Evolutionary conservation across 2,797 vertebrate genomes (phyloP).

Genomic region (Pteronotus mesoamericanus): DNA sequence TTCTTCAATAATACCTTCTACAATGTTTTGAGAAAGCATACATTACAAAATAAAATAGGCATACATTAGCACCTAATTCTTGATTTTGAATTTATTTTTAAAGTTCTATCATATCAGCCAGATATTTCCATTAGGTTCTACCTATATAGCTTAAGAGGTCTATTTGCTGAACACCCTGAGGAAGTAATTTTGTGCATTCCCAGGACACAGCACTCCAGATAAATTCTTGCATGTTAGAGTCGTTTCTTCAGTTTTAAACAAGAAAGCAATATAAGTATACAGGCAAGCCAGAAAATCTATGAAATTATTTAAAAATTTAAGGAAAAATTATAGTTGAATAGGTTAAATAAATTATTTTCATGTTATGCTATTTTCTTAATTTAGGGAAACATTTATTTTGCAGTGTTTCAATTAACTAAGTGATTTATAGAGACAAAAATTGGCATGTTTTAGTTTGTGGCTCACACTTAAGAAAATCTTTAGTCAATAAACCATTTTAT

Average conservation of each 20-base stretch:
- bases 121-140: neutral
- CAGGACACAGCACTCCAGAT: neutral
- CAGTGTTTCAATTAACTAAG: neutral
- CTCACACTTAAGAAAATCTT: neutral
- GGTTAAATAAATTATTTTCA: neutral
- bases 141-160: neutral
- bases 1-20: neutral
- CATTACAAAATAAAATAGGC: neutral
- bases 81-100: conserved; percentile 11
- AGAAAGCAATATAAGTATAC: neutral
- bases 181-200: neutral
- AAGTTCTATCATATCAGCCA: neutral
- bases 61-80: neutral
- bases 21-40: neutral
- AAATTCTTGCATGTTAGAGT: neutral
- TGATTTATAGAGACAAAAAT: neutral
- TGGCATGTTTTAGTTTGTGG: neutral
- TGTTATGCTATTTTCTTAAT: neutral
- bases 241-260: neutral
- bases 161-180: neutral
- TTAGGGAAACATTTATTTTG: neutral
- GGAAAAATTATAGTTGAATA: neutral
- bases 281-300: neutral
- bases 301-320: neutral
- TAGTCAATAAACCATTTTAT: neutral